Base-by-base conservation (phyloP, 2,113 vertebrate species). In the rabbit (Oryctolagus cuniculus) region DNA sequence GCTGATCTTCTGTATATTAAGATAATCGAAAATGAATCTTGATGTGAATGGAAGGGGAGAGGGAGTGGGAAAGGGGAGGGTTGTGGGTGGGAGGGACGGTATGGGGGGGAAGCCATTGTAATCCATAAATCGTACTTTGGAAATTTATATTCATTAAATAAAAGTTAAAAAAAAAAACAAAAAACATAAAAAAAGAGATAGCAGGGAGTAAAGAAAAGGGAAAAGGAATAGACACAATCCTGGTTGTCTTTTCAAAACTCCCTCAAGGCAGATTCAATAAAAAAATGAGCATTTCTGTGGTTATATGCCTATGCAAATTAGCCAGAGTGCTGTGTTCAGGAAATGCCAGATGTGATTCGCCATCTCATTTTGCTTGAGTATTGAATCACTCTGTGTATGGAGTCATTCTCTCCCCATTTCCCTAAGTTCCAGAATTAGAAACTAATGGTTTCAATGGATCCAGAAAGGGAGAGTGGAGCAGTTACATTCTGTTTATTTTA, bases 191-290 rank as follows among this genome's bases (percentile, higher is more conserved):
- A 73, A 74, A 92, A 84, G 34, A 36, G 10, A 13, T 16, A 55
- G 2, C 5, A 58, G 2, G 8, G 6, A 81, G 22, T 44, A 75
- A 70, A 64, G 63, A 5, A 84, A 95, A 87, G 0, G 22, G 34
- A 70, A 93, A 13, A 70, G 21, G 19, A 70, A 80, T 29, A 73
- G 11, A 77, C 4, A 51, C 44, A 15, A 78, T 88, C 55, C 38
- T 13, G 66, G 34, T 61, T 82, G 31, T 21, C 36, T 95, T 90
- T 85, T 34, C 17, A 78, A 85, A 90, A 89, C 61, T 58, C 24
- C 38, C 67, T 55, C 67, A 96, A 94, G 64, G 22, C 24, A 77
- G 4, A 44, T 15, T 84, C 49, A 84, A 58, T 6, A 74, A 73
- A 24, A 73, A 85, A 86, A 81, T 64, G 34, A 69, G 19, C 63